Conservation (phyloP, 2,888 invertebrate genomes). For the Lamproptera curius region DNA sequence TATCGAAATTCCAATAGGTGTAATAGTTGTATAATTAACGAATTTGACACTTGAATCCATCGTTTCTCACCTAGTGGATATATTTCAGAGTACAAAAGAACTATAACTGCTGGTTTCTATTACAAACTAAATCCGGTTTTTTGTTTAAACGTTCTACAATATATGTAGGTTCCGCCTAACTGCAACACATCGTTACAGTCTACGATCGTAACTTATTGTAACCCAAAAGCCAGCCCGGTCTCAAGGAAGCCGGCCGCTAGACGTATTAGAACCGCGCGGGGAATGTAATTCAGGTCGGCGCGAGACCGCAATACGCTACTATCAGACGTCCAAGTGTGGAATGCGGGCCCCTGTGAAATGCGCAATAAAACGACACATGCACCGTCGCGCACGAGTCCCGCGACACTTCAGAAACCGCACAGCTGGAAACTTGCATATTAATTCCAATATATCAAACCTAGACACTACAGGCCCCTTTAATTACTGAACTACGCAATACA, state of each 20-base stretch:
- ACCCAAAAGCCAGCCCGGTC: background rate
- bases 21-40: too few relatives aligned
- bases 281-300: constrained; percentile 58
- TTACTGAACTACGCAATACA: constrained; percentile 31
- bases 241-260: constrained; percentile 19
- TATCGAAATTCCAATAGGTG: too few relatives aligned
- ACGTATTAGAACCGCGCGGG: constrained; percentile 39
- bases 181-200: too few relatives aligned
- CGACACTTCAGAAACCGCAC: constrained; percentile 24
- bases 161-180: too few relatives aligned
- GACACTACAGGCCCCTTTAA: constrained; percentile 26
- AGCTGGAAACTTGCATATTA: constrained; percentile 31
- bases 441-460: constrained; percentile 35
- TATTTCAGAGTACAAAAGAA: too few relatives aligned
- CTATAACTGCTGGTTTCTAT: too few relatives aligned
- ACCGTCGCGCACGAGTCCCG: constrained; percentile 39
- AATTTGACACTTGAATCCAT: too few relatives aligned
- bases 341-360: constrained; percentile 54
- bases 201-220: background rate
- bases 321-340: constrained; percentile 54
- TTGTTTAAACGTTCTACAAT: too few relatives aligned
- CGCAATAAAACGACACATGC: constrained; percentile 57
- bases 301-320: constrained; percentile 59
- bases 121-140: too few relatives aligned
- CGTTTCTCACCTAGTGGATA: too few relatives aligned